phyloP scores from a whole-genome alignment of 2,797 vertebrate species.

The Ambastaia sidthimunki region DNA sequence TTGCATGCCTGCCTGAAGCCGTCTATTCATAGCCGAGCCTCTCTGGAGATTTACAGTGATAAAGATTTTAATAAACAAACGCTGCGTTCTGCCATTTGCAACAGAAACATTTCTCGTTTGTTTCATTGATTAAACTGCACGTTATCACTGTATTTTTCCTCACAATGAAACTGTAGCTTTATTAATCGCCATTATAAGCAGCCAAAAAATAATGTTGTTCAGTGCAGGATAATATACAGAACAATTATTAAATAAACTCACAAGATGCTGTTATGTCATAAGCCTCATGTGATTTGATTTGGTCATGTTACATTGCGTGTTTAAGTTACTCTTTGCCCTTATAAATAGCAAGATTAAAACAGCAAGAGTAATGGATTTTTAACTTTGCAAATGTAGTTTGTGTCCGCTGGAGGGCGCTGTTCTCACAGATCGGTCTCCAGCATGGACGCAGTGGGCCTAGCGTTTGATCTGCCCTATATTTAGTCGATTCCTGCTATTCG shows the following conservation, averaged over 20 bases:
- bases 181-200: constrained; percentile 19
- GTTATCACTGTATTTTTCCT: neutral
- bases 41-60: constrained; percentile 8
- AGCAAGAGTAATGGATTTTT: neutral
- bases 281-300: constrained; percentile 2
- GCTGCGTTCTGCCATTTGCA: neutral
- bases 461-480: constrained; percentile 33
- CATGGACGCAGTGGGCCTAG: neutral
- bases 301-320: neutral
- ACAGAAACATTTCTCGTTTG: constrained; percentile 1
- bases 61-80: constrained; percentile 25
- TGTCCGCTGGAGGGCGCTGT: constrained; percentile 36
- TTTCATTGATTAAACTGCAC: neutral
- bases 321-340: neutral
- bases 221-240: neutral
- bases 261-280: neutral
- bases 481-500: constrained; percentile 18
- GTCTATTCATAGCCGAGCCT: constrained; percentile 15
- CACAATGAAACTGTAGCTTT: neutral
- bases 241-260: neutral
- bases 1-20: constrained; percentile 29
- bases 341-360: no score
- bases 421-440: constrained; percentile 11
- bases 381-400: neutral
- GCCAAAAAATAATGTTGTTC: constrained; percentile 6